These are phyloP conservation scores for Oncopodura yosiiana DNA, from an alignment of 1,140 invertebrate species.

Conservation along the genomic window DNA sequence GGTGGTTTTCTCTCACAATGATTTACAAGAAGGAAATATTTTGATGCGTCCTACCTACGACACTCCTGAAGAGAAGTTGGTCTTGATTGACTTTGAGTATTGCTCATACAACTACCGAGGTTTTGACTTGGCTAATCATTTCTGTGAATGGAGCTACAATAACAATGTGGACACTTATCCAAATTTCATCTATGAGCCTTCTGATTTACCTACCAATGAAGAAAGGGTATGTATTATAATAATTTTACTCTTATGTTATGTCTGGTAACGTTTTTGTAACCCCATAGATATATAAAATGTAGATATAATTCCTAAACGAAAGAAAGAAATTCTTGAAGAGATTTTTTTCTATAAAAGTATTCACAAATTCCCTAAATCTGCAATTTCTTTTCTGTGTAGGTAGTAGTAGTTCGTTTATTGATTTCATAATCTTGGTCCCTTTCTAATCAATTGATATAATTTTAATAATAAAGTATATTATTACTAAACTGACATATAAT, in stretches of 20 bases:
- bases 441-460: too few relatives aligned
- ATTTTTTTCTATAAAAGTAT: too few relatives aligned
- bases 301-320: too few relatives aligned
- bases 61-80: conserved; percentile 42
- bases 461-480: too few relatives aligned
- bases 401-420: too few relatives aligned
- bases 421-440: too few relatives aligned
- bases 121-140: conserved; percentile 94
- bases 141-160: conserved; percentile 88
- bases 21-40: conserved; percentile 83
- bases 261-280: too few relatives aligned
- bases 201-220: conserved; percentile 61
- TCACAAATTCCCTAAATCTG: too few relatives aligned
- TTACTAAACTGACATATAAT: too few relatives aligned
- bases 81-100: conserved; percentile 87
- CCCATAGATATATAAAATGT: too few relatives aligned
- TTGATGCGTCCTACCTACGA: conserved; percentile 37
- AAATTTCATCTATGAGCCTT: conserved; percentile 57
- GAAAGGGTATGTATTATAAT: conserved; percentile 58
- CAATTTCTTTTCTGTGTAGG: too few relatives aligned
- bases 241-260: background rate
- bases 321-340: too few relatives aligned
- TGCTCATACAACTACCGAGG: conserved; percentile 87
- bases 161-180: conserved; percentile 70
- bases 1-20: conserved; percentile 95